Evolutionary conservation across 2,797 vertebrate species (phyloP).

Genomic region (Sus cebifrons): DNA sequence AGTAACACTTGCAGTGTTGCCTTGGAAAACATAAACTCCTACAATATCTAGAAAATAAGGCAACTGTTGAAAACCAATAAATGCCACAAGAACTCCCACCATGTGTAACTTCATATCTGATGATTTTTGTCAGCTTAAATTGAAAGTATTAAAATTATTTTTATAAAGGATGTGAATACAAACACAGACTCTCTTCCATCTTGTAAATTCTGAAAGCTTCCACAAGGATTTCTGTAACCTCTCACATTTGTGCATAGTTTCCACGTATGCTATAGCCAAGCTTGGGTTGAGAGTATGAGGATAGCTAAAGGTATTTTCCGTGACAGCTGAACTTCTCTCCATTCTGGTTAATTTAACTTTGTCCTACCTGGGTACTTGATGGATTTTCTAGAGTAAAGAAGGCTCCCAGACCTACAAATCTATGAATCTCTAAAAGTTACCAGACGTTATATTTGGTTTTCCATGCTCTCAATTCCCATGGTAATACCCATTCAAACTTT

Average conservation of each 20-base stretch:
- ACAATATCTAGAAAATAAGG: not conserved
- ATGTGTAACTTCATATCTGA: not conserved
- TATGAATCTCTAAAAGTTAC: not conserved
- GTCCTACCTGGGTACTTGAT: no score
- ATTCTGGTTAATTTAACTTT: not conserved
- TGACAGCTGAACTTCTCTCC: not conserved
- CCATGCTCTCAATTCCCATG: not conserved
- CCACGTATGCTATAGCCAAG: not conserved
- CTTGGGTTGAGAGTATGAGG: accelerated
- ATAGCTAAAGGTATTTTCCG: not conserved
- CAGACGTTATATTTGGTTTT: not conserved
- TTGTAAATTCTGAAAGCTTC: not conserved
- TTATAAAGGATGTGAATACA: not conserved
- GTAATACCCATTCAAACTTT: not conserved
- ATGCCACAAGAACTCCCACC: not conserved
- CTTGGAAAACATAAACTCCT: not conserved
- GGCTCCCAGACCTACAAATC: not conserved
- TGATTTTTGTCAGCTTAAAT: not conserved
- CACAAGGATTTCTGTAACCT: not conserved
- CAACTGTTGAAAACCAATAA: not conserved
- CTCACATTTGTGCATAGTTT: not conserved
- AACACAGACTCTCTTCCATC: not conserved
- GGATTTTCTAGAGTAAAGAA: not conserved
- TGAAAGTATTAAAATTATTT: slow-evolving; percentile 12
- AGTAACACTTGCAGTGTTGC: not conserved